phyloP scores from a whole-genome alignment of 2,888 invertebrate genomes.

The Drosophila monieri region DNA sequence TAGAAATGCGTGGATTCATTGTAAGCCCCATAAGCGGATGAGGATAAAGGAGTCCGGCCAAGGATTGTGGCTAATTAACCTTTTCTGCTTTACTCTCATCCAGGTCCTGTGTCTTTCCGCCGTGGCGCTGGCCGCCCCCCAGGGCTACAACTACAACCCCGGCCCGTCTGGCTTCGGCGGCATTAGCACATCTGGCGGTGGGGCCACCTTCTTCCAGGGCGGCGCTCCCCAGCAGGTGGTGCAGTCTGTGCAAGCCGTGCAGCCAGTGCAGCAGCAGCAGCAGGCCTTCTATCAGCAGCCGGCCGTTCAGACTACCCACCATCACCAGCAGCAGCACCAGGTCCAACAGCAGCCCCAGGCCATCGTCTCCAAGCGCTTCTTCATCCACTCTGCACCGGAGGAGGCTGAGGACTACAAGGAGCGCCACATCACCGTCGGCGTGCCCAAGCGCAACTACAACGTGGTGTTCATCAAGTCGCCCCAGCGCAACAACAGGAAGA shows the following conservation, averaged over 20 bases:
- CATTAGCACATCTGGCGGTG: constrained; percentile 51
- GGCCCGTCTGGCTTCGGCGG: constrained; percentile 54
- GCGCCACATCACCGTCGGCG: constrained; percentile 81
- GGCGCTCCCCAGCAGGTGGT: constrained; percentile 51
- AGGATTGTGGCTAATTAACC: constrained; percentile 21
- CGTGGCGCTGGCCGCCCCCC: constrained; percentile 80
- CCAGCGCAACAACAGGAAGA: constrained; percentile 75
- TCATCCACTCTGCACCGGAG: constrained; percentile 83
- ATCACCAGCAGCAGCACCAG: constrained; percentile 56
- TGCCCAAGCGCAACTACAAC: constrained; percentile 83
- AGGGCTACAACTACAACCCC: constrained; percentile 82
- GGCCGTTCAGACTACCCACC: constrained; percentile 30
- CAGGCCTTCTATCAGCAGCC: constrained; percentile 58
- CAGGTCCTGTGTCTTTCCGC: constrained; percentile 81
- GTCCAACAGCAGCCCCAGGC: constrained; percentile 68
- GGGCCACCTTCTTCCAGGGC: constrained; percentile 50
- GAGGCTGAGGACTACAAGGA: constrained; percentile 81
- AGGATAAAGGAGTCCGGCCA: neutral
- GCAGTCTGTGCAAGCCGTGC: constrained; percentile 46
- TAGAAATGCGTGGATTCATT: constrained; percentile 83
- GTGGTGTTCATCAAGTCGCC: constrained; percentile 84
- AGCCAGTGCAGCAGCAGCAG: constrained; percentile 57
- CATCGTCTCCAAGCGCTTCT: constrained; percentile 83
- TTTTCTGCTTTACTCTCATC: neutral
- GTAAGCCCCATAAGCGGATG: constrained; percentile 64